A percentile compares a stretch with the other conserved stretches of the same genome.
phyloP scores from a whole-genome alignment of 2,797 vertebrate genomes.

The Peromyscus eremicus region DNA sequence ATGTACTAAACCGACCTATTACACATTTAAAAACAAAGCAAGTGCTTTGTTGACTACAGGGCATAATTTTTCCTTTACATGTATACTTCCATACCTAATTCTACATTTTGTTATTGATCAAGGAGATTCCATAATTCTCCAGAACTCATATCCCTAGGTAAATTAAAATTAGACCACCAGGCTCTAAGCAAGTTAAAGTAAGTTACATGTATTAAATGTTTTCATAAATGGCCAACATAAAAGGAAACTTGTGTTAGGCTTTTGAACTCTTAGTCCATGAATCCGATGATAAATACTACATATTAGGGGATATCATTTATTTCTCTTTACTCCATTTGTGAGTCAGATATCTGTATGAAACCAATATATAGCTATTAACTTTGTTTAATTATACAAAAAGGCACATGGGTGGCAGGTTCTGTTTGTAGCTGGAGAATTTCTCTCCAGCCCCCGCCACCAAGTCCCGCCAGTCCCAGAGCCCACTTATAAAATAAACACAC shows the following conservation, averaged over 20 bases:
- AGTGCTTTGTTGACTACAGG: background rate
- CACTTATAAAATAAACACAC: too few relatives aligned
- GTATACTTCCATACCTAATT: background rate
- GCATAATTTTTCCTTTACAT: conserved; percentile 37
- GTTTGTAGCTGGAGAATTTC: too few relatives aligned
- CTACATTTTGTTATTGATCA: background rate
- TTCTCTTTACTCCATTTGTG: background rate
- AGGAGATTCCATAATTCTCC: background rate
- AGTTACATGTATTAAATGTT: background rate
- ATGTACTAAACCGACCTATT: background rate
- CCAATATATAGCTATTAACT: background rate
- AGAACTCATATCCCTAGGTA: conserved; percentile 31
- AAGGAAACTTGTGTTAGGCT: conserved; percentile 26
- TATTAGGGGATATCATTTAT: background rate
- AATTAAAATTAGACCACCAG: conserved; percentile 12
- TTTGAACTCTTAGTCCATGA: conserved; percentile 8
- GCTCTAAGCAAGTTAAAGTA: conserved; percentile 22
- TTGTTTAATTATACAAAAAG: background rate
- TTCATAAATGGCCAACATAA: conserved; percentile 38
- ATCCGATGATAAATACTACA: background rate
- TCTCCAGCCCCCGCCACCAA: too few relatives aligned
- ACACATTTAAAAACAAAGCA: background rate
- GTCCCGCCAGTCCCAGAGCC: too few relatives aligned
- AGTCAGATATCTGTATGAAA: background rate
- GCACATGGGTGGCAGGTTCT: background rate